phyloP scores from a whole-genome alignment of 2,113 vertebrate genomes.

The Syrmaticus mikado region DNA sequence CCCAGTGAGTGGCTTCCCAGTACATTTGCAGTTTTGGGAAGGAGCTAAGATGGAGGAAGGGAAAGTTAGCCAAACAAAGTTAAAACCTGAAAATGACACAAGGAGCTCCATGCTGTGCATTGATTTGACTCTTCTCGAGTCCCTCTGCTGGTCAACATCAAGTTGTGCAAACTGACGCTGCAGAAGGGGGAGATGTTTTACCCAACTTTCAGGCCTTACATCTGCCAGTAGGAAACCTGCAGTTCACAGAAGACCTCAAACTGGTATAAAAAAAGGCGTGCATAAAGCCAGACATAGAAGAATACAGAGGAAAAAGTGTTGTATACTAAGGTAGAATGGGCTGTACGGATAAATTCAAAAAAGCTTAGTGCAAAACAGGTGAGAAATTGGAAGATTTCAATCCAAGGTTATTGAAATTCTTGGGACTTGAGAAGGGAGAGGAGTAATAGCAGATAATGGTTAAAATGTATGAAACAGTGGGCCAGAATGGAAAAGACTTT shows the following conservation, averaged over 20 bases:
- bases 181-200: not conserved
- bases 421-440: not conserved
- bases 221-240: not conserved
- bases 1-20: not conserved
- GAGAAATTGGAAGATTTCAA: not conserved
- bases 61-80: not conserved
- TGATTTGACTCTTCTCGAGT: not conserved
- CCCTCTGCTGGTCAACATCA: not conserved
- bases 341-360: not conserved
- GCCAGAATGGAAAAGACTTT: rapidly evolving
- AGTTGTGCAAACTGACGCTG: not conserved
- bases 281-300: not conserved
- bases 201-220: not conserved
- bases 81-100: not conserved
- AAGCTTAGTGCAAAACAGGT: not conserved
- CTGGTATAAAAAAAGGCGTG: not conserved
- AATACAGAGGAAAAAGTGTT: not conserved
- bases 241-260: not conserved
- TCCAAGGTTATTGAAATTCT: not conserved
- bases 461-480: not conserved
- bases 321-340: not conserved
- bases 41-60: not conserved
- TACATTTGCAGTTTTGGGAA: not conserved
- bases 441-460: not conserved
- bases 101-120: not conserved